Base-by-base conservation (phyloP, 2,888 invertebrate genomes). In the Theodoxus fluviatilis region DNA sequence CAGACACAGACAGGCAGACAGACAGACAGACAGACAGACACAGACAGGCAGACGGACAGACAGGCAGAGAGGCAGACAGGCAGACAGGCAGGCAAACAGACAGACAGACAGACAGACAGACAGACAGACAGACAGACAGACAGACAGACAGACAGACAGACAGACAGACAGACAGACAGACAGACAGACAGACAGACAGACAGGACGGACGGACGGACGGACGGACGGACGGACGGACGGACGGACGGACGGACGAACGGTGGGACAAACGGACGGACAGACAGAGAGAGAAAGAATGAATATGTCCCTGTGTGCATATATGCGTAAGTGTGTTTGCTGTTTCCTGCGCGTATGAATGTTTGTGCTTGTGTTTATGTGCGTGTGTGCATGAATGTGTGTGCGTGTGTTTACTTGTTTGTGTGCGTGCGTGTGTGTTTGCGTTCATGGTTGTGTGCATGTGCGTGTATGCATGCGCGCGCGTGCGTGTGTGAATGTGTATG, bases 101-200 rank as follows among this genome's bases (percentile, higher is more conserved):
- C 37, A 65, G 38, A 65, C 37, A 65, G 65, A 65, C 37, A 65
- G 65, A 65, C 37, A 65, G 65, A 65, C 37, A 65, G 65, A 65
- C 37, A 65, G 65, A 65, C 37, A 65, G 65, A 65, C 37, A 65
- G 65, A 65, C 37, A 65, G 65, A 65, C 37, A 65, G 65, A 65
- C 22, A 65, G 65, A 65, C 22, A 65, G 65, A 65, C 22, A 65
- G 65, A 65, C 22, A 65, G 67, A 67, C 25, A 67, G 52, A 67
- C 57, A 67, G 67, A 67, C 57, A 67, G 67, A 67, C 57, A 67
- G 67, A 67, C 57, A 67, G 67, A 67, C 57, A 67, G 67, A 67
- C 15, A 67, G 67, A 67, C 57, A 67, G 55, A 61, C 4, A 67
- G 59, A 67, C 57, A 67, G 55, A 25, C 25, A 68, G 38, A 66